These are phyloP conservation scores for Pocota personata DNA, from an alignment of 2,888 invertebrate species.

Conservation along the genomic window DNA sequence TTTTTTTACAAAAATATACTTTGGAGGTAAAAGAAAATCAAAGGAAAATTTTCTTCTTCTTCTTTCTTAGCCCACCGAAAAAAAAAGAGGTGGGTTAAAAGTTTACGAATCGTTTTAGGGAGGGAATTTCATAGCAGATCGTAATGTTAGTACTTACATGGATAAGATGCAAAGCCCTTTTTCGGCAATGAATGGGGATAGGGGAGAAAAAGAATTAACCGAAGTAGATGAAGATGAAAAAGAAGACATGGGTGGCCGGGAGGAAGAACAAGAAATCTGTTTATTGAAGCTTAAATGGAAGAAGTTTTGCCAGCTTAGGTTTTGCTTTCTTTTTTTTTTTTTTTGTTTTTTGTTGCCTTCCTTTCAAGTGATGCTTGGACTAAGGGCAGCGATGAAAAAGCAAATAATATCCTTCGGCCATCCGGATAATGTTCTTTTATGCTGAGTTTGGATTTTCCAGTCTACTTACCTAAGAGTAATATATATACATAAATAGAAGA, in stretches of 20 bases:
- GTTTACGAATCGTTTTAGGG: conserved; percentile 53
- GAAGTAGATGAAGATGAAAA: conserved; percentile 5
- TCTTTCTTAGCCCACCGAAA: not conserved
- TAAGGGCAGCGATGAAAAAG: conserved; percentile 6
- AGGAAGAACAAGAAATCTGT: conserved; percentile 17
- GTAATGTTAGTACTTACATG: conserved; percentile 46
- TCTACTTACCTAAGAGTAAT: conserved; percentile 29
- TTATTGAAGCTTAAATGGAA: conserved; percentile 45
- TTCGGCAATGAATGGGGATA: not conserved
- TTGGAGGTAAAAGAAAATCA: conserved; percentile 33
- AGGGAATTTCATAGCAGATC: conserved; percentile 60
- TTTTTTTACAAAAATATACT: not conserved
- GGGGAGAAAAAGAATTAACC: conserved; percentile 10
- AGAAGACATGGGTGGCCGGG: not conserved
- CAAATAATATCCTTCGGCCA: conserved; percentile 56
- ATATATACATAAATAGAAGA: not conserved
- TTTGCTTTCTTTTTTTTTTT: no score
- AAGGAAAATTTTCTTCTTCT: conserved; percentile 5
- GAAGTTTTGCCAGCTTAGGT: not conserved
- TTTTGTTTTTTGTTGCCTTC: no score
- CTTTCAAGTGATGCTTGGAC: not conserved
- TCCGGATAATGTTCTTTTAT: conserved; percentile 33
- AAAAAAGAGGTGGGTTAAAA: conserved; percentile 17
- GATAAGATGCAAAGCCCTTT: conserved; percentile 26
- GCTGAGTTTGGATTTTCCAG: conserved; percentile 29